These are phyloP conservation scores for Rutilus rutilus DNA, from an alignment of 2,113 vertebrate species.

Conservation along the genomic window DNA sequence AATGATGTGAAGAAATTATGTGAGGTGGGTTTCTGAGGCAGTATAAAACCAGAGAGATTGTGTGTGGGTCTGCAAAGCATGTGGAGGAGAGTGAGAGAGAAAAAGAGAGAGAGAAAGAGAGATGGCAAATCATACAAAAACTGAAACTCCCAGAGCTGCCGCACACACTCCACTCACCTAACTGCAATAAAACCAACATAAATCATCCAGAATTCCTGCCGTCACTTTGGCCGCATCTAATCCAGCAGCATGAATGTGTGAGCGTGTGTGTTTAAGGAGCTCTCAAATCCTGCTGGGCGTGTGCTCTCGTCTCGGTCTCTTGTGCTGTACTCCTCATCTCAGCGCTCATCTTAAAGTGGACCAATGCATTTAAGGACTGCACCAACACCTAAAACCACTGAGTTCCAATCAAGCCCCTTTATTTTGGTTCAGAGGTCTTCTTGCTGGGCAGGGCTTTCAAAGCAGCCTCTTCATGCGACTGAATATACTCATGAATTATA, in stretches of 20 bases:
- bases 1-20: conserved; percentile 38
- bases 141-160: conserved; percentile 1
- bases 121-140: neutral
- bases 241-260: neutral
- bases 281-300: neutral
- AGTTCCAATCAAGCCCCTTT: neutral
- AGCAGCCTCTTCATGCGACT: neutral
- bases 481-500: conserved; percentile 60
- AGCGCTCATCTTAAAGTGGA: neutral
- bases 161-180: conserved; percentile 3
- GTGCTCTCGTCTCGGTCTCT: neutral
- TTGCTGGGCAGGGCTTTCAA: neutral
- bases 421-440: conserved; percentile 3
- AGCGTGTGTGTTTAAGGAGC: neutral
- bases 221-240: neutral
- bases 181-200: neutral
- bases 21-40: conserved; percentile 27
- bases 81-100: conserved; percentile 46
- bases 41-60: neutral
- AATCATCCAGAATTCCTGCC: neutral
- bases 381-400: neutral
- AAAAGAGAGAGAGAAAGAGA: conserved; percentile 14
- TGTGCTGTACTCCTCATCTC: neutral
- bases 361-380: neutral
- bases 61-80: conserved; percentile 40